These are phyloP conservation scores for Macrosiphum euphorbiae DNA, from an alignment of 2,888 invertebrate species.

Conservation along the genomic window DNA sequence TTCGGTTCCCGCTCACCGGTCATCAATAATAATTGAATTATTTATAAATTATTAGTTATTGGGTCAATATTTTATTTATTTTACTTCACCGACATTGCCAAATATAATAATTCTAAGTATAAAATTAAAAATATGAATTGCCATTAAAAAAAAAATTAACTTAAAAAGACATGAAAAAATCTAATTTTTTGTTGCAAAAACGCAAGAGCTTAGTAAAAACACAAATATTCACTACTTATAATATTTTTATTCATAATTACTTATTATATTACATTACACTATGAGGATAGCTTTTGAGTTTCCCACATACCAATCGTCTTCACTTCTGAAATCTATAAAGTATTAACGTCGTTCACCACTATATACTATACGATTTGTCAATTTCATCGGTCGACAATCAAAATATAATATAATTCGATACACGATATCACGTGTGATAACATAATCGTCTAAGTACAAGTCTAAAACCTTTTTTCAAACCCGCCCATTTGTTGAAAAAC, in stretches of 20 bases:
- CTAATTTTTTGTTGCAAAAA: not conserved
- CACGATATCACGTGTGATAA: not conserved
- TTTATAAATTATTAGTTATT: not conserved
- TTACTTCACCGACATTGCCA: not conserved
- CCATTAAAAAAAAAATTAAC: not conserved
- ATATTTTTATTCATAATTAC: not conserved
- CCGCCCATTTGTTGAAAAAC: too few species aligned
- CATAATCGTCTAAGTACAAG: not conserved
- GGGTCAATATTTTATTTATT: not conserved
- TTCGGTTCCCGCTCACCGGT: not conserved
- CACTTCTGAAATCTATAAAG: not conserved
- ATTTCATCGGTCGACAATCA: not conserved
- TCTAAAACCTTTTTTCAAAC: not conserved
- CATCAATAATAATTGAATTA: not conserved
- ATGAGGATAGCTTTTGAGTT: not conserved
- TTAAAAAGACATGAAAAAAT: not conserved
- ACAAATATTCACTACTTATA: not conserved
- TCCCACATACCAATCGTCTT: not conserved
- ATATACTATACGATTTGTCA: not conserved
- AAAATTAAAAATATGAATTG: not conserved
- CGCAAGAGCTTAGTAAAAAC: not conserved
- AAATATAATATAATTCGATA: not conserved
- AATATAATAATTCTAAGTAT: not conserved
- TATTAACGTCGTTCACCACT: not conserved
- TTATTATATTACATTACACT: not conserved